These are phyloP conservation scores for Anthrax anthrax DNA, from an alignment of 2,888 invertebrate species.

Conservation along the genomic window DNA sequence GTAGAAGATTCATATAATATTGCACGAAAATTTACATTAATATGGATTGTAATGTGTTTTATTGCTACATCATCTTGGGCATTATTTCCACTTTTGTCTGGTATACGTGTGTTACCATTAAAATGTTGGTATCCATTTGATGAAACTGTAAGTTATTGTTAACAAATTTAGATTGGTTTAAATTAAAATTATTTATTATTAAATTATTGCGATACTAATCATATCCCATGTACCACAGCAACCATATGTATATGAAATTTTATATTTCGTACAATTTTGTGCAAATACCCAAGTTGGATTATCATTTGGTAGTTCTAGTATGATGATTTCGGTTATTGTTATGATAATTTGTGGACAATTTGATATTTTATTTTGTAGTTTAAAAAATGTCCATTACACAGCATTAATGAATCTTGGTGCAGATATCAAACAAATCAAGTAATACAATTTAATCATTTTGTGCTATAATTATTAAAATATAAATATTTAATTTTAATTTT, in stretches of 20 bases:
- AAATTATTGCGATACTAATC: no score
- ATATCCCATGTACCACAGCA: no score
- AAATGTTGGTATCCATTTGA: slow-evolving; percentile 13
- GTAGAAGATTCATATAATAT: slow-evolving; percentile 4
- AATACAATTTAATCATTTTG: neutral
- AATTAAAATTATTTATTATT: no score
- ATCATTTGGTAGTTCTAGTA: slow-evolving; percentile 13
- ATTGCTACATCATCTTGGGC: slow-evolving; percentile 8
- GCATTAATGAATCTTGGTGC: neutral
- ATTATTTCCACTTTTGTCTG: slow-evolving; percentile 7
- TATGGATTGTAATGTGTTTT: slow-evolving; percentile 8
- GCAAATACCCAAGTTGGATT: slow-evolving; percentile 16
- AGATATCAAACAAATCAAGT: neutral
- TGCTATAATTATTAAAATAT: neutral
- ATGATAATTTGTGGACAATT: slow-evolving; percentile 10
- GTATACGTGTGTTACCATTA: slow-evolving; percentile 10
- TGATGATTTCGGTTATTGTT: slow-evolving; percentile 18
- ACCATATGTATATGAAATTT: slow-evolving; percentile 12
- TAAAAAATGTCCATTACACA: slow-evolving; percentile 10
- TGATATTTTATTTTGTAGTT: slow-evolving; percentile 12
- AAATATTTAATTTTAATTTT: neutral
- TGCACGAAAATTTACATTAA: slow-evolving; percentile 2
- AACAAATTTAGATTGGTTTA: no score
- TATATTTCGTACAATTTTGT: slow-evolving; percentile 14
- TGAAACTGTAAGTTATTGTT: neutral